Evolutionary conservation across 2,888 invertebrate genomes (phyloP), one percentile per base, ranked within the genome.

Genomic region (Coleophora deauratella): DNA sequence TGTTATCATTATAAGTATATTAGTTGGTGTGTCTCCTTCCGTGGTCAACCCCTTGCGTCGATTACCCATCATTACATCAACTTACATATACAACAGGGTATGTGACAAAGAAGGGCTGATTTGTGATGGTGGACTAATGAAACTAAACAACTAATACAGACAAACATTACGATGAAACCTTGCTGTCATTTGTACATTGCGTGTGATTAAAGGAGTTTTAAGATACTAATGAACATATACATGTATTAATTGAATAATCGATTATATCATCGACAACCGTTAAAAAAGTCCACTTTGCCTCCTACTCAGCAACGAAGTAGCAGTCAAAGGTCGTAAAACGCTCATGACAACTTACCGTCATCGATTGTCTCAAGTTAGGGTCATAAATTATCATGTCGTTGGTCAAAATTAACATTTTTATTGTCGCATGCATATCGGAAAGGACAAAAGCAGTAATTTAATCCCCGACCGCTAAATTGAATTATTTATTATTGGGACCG

Each of bases 371-470:
- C 45, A 47, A 36, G 38, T 55, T 57, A 54, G 55, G 55, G 60
- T 62, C 62, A 69, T 82, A 82, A 81, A 76, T 82, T 74, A 82
- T 64, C 62, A 59, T 66, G 62, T 77, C 66, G 71, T 76, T 75
- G 71, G 58, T 39, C 49, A 30, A 63, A 62, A 84, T 84, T 84
- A 78, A 73, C 82, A 84, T 84, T 77, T 82, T 81, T 84, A 84
- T 78, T 79, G 80, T 81, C 79, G 62, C 73, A 72, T 67, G 67
- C 66, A 62, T 57, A 61, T 44, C 59, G 58, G 66, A 69, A 68
- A 68, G 75, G 72, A 68, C 67, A 66, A 71, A 71, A 66, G 56
- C 68, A 65, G 73, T 77, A 73, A 78, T 76, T 74, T 81, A 75
- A 81, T 72, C 70, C 66, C 53, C n/a, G 63, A 62, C 62, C 64